phyloP scores from a whole-genome alignment of 2,113 vertebrate species.

The Colinus virginianus region DNA sequence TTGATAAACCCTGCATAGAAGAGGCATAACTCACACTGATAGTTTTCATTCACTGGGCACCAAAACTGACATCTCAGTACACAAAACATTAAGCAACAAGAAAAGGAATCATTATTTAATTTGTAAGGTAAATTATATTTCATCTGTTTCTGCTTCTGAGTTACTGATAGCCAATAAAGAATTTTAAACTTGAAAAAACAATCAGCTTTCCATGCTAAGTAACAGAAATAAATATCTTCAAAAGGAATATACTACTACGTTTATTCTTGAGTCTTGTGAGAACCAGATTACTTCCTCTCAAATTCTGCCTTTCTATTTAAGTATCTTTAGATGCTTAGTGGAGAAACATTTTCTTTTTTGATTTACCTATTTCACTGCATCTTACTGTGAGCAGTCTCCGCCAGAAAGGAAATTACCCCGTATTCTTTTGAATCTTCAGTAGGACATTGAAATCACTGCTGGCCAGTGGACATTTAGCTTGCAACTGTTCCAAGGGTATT shows the following conservation, averaged over 20 bases:
- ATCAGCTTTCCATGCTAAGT: background rate
- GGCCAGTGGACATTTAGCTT: background rate
- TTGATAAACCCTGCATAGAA: background rate
- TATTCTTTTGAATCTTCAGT: background rate
- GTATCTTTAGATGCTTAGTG: background rate
- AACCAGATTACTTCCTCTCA: background rate
- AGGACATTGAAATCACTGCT: background rate
- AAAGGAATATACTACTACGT: background rate
- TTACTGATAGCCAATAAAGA: background rate
- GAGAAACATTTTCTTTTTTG: background rate
- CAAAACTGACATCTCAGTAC: background rate
- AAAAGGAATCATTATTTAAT: conserved; percentile 15
- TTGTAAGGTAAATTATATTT: background rate
- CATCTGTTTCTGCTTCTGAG: background rate
- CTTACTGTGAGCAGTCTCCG: background rate
- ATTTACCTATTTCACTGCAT: background rate
- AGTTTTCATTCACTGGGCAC: background rate
- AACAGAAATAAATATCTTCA: background rate
- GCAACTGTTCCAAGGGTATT: background rate
- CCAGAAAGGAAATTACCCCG: background rate
- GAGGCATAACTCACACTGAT: background rate
- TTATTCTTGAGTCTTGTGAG: background rate
- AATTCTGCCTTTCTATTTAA: background rate
- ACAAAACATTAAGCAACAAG: background rate
- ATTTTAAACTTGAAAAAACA: conserved; percentile 13